Base-by-base conservation (phyloP, 2,888 invertebrate species). In the Xylota segnis region DNA sequence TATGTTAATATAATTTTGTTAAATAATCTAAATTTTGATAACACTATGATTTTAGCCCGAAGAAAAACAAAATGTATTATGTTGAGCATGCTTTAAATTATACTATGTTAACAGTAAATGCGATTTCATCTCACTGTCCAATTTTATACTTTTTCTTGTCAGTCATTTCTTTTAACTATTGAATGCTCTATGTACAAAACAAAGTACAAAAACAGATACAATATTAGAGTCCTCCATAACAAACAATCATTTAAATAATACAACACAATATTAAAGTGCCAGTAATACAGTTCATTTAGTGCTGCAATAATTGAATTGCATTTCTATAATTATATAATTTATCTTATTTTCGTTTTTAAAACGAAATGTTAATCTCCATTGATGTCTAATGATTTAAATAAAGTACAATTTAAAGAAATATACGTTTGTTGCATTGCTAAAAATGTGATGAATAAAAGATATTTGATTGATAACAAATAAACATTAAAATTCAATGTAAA, bases 241-340 rank as follows among this genome's bases (percentile, higher is more conserved):
- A 79, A 70, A 74, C 56, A 71, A 65, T 76, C 27, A 16, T 32
- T 71, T 12, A 79, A 81, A 71, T 66, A 82, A 82, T 70, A 75
- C 23, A 75, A 86, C 68, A 59, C 29, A 78, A 78, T 58, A 74
- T 52, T 74, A 78, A 74, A 68, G 68, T 79, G 79, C 79, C 58
- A 56, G 23, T 79, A 79, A 75, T 84, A 79, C 74, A 74, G 68
- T 83, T 83, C 54, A 66, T 74, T 54, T 74, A 74, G 78, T 83
- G 83, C 79, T 79, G 54, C 72, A 74, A 66, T 77, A 71, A 58
- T 76, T 59, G 43, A 77, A 66, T 83, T 83, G 58, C 37, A 58
- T 63, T 68, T 54, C 37, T 43, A 77, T 68, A 77, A 66, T 65
- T 66, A 75, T 61, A 59, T 52, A 58, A 45, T 61, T 72, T 66